These are phyloP conservation scores for Asteroscopus sphinx DNA, from an alignment of 2,888 invertebrate genomes.

Conservation along the genomic window DNA sequence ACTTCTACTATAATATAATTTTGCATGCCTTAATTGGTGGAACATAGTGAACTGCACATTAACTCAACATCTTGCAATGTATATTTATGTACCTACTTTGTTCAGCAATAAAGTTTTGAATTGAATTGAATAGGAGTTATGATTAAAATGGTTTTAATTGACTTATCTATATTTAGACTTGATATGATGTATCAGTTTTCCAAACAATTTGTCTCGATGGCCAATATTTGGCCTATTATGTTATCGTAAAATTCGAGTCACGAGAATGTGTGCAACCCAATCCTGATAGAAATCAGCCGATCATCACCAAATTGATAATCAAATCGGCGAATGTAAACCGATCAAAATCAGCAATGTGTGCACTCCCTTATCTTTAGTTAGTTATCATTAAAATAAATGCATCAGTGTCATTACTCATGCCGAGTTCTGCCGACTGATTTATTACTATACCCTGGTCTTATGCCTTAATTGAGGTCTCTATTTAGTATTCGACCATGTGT, in stretches of 20 bases:
- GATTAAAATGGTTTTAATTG: no score
- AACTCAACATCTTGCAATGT: no score
- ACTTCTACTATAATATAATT: no score
- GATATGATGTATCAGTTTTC: no score
- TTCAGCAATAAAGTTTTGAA: no score
- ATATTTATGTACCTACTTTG: no score
- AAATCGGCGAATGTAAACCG: neutral
- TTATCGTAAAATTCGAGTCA: neutral
- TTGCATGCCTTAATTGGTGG: no score
- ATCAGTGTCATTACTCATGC: constrained; percentile 41
- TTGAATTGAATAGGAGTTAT: no score
- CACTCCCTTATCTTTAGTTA: constrained; percentile 30
- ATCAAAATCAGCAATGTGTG: constrained; percentile 16
- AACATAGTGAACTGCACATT: no score
- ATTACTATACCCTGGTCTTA: constrained; percentile 34
- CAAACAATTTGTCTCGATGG: no score
- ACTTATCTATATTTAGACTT: no score
- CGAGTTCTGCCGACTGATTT: constrained; percentile 36
- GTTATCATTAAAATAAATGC: constrained; percentile 48
- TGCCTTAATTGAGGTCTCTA: constrained; percentile 44
- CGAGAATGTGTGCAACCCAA: neutral
- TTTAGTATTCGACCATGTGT: constrained; percentile 40
- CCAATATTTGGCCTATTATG: neutral
- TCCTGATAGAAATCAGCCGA: neutral
- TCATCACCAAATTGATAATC: no score